Base-by-base conservation (phyloP, 2,113 vertebrate genomes). In the Paramormyrops kingsleyae region DNA sequence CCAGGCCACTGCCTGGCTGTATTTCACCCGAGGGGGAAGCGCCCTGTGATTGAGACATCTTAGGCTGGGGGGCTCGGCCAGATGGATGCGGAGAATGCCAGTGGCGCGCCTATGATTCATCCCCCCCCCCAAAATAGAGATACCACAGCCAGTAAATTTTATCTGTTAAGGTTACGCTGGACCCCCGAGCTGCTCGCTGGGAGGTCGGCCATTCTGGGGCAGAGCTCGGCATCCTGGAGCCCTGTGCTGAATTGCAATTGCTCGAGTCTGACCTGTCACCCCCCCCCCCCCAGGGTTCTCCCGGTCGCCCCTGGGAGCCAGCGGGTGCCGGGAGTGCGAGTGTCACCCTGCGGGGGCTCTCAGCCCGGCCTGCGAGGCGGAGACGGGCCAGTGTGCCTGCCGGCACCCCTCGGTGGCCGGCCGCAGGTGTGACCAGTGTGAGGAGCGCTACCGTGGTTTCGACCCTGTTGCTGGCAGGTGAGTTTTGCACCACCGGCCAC, bases 401-500 rank as follows among this genome's bases (percentile, higher is more conserved):
- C 92, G 91, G 9, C 95, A 98, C 91, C 91, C 88, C 4, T 98
- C 97, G 0, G 91, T 97, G 83, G 92, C 95, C 2, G 98, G 97
- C 15, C 94, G 87, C 21, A 94, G 93, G 1, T 99, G 97, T 94
- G 96, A 98, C 92, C 96, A 3, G 21, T 98, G 97, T 92, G 92
- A 53, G 87, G 95, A 97, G 44, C 93, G 93, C 90, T 96, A 97
- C 94, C 99, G 96, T 92, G 96, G 97, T 90, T 98, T 99, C 92
- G 95, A 98, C 90, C 94, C 96, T 90, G 94, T 95, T 89, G 93
- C 94, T 50, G 97, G 97, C 93, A 98, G 97, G 98, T 97, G 94
- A 95, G 93, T 92, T 74, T 17, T 84, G 92, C 85, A 2, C 47
- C 90, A 21, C 62, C 39, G 17, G 52, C 86, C 44, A 47, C 5